phyloP scores from a whole-genome alignment of 2,888 invertebrate species.

The Harpalus rubripes region DNA sequence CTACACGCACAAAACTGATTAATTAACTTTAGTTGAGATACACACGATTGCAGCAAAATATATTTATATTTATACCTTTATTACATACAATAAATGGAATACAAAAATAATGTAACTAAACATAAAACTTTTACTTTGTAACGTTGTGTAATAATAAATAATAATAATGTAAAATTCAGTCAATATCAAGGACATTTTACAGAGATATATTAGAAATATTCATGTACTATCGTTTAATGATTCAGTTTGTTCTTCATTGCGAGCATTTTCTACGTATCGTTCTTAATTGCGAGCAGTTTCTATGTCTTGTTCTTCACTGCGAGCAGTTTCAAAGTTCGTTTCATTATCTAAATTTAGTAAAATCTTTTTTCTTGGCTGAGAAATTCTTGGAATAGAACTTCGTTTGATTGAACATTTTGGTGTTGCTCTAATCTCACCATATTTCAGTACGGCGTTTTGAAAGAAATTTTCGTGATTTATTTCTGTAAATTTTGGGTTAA shows the following conservation, averaged over 20 bases:
- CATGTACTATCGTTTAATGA: neutral
- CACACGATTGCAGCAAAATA: too few relatives aligned
- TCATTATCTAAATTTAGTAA: neutral
- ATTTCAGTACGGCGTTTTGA: constrained; percentile 16
- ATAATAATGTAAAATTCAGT: neutral
- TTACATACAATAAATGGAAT: too few relatives aligned
- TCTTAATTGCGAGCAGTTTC: too few relatives aligned
- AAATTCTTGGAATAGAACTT: neutral
- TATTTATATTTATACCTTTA: too few relatives aligned
- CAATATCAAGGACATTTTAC: neutral
- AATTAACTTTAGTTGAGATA: too few relatives aligned
- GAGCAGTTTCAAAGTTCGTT: neutral
- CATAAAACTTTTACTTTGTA: neutral
- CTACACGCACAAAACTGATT: too few relatives aligned
- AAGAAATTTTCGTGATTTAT: constrained; percentile 24
- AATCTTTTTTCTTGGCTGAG: neutral
- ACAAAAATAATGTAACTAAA: too few relatives aligned
- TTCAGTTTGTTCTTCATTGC: constrained; percentile 14
- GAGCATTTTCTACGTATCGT: too few relatives aligned
- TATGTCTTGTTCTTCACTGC: neutral
- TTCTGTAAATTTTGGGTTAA: constrained; percentile 15
- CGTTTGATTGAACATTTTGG: neutral
- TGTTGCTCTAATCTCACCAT: constrained; percentile 1
- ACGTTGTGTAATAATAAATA: constrained; percentile 1
- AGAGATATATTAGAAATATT: neutral